Evolutionary conservation across 2,113 vertebrate genomes (phyloP).

Genomic region (Oenanthe oenanthe): DNA sequence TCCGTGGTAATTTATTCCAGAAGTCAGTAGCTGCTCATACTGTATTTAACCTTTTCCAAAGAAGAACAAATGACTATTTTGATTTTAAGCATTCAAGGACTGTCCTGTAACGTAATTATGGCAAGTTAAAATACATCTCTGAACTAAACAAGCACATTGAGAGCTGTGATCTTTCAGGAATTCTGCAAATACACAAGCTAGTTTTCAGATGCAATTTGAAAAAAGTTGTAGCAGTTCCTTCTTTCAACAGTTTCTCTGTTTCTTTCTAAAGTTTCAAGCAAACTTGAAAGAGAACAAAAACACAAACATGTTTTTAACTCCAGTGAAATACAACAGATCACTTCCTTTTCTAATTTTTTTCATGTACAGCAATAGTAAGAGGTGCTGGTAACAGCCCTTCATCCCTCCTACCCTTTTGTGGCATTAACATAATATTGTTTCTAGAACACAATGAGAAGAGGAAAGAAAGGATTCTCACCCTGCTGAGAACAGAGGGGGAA

Average conservation of each 20-base stretch:
- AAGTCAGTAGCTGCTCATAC: background rate
- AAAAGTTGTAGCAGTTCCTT: background rate
- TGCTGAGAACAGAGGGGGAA: background rate
- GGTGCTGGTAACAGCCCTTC: background rate
- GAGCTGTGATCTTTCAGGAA: background rate
- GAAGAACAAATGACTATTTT: background rate
- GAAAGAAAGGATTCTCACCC: background rate
- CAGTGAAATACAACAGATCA: background rate
- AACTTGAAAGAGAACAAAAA: background rate
- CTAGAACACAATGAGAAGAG: constrained; percentile 25
- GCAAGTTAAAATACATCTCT: background rate
- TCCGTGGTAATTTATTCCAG: background rate
- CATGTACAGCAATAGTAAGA: background rate
- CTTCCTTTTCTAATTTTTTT: background rate
- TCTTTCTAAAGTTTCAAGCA: background rate
- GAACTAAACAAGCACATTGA: background rate
- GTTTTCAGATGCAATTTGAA: background rate
- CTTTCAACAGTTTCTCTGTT: background rate
- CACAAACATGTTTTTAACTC: background rate
- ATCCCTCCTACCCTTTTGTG: background rate
- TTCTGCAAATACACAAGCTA: background rate
- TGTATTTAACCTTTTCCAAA: background rate
- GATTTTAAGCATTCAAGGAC: background rate
- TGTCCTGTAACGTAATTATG: background rate
- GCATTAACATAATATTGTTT: background rate